Evolutionary conservation across 1,140 invertebrate genomes (phyloP).

Genomic region (Drosophila novamexicana): DNA sequence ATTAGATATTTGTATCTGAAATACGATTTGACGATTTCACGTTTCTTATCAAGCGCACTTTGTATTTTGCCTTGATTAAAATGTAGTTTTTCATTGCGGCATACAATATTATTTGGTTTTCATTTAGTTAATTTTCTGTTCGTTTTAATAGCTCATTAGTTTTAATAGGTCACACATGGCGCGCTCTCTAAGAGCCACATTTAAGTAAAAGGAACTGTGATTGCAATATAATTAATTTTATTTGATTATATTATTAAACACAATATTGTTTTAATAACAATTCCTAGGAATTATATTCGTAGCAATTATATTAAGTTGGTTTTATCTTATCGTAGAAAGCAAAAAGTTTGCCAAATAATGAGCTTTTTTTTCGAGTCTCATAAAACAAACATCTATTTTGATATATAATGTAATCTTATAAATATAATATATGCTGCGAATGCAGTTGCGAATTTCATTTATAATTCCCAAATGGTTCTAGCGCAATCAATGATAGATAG

Average conservation of each 20-base stretch:
- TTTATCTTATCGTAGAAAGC: too few relatives aligned
- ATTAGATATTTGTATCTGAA: not conserved
- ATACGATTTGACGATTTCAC: too few relatives aligned
- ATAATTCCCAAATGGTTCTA: not conserved
- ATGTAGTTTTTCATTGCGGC: not conserved
- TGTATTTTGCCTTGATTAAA: conserved; percentile 14
- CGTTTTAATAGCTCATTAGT: not conserved
- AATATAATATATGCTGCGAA: not conserved
- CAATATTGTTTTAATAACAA: too few relatives aligned
- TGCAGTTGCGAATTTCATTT: not conserved
- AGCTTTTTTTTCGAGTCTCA: too few relatives aligned
- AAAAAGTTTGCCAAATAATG: too few relatives aligned
- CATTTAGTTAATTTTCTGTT: not conserved
- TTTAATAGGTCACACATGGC: conserved; percentile 5
- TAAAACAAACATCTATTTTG: too few relatives aligned
- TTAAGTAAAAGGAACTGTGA: not conserved
- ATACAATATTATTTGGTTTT: not conserved
- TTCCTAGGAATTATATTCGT: too few relatives aligned
- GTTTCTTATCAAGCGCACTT: conserved; percentile 24
- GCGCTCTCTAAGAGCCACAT: not conserved
- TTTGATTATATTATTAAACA: too few relatives aligned
- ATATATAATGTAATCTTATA: too few relatives aligned
- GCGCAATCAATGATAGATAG: not conserved
- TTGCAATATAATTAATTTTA: too few relatives aligned
- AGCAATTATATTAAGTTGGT: too few relatives aligned